Base-by-base conservation (phyloP, 2,888 invertebrate species). In the Odiellus spinosus region DNA sequence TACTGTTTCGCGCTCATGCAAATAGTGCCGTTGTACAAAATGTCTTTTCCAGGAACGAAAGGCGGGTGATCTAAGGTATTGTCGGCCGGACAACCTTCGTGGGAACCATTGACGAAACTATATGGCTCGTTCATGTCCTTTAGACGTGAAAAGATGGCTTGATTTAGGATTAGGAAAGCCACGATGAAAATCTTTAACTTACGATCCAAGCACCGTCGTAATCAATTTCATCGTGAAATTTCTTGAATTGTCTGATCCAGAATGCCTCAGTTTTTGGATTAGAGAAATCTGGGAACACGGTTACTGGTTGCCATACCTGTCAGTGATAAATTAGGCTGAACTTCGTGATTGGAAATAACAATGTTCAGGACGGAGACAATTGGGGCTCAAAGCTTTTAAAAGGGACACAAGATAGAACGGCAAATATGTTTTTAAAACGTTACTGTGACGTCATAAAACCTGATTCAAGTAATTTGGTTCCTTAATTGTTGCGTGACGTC, bases 141-240 rank as follows among this genome's bases (percentile, higher is more conserved):
- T 20, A 15, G 12, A 15, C 8, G n/a, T 15, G 43, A 12, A 2
- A 12, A n/a, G 14, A 8, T 14, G 21, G 12, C 11, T 15, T 20
- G 26, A 12, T 26, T 21, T 19, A 18, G 17, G 3, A 21, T 33
- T 26, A 17, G 8, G 19, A 42, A 42, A 15, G 17, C n/a, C 14
- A 4, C 10, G 14, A 1, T 14, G 44, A 21, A 18, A 36, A 44
- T 3, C 14, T 35, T 14, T 35, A 21, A 72, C 76, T 72, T 62
- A 78, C 82, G 57, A 87, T 81, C 87, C 87, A 87, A 39, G 78
- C 76, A 11, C 86, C 87, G 60, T 88, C 87, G 59, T 76, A 83
- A n/a, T 55, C 44, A 8, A 60, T 49, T 53, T 54, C 59, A 11
- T 74, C 65, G 56, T 82, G 76, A 60, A 81, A 73, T 14, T 71